Base-by-base conservation (phyloP, 2,888 invertebrate species). In the Chydorus sphaericus region DNA sequence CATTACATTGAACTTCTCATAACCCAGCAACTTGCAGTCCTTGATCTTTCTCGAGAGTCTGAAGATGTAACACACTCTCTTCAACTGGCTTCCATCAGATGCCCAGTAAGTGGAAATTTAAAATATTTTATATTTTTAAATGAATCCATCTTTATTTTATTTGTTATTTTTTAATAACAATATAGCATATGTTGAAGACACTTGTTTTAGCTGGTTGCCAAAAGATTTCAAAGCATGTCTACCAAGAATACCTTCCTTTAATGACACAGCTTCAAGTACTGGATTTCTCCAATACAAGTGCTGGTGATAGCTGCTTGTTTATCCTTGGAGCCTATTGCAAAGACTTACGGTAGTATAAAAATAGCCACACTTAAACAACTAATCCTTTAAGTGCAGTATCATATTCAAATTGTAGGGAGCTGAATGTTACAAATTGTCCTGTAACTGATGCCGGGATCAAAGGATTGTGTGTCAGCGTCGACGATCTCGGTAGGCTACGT, bases 291-390 rank as follows among this genome's bases (percentile, higher is more conserved):
- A 44, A 44, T n/a, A 44, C 44, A 5, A 44, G 7, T 20, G 23
- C 44, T 14, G 44, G 44, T 23, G 44, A 44, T 28, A 44, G 44
- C 28, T 26, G 26, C 26, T 26, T 44, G 26, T 44, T 26, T n/a
- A 26, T 44, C 44, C 23, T 44, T 44, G 44, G 44, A 14, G 44
- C 44, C 7, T 44, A 44, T 16, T 44, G 44, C n/a, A 44, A 44
- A 44, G 44, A 44, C n/a, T 44, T 44, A 26, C 8, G 44, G 44
- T 44, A 26, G 11, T 16, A 26, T 20, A 1, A 1, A 20, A 44
- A 44, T 26, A 16, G 20, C 2, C 20, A 3, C n/a, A n/a, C 8
- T 39, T 16, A 16, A 39, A 8, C n/a, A 38, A 2, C n/a, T 4
- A 4, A 8, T 38, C 20, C n/a, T 39, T 38, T 2, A 20, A 26